Percentiles rank a stretch among this genome's conserved stretches.
phyloP scores from a whole-genome alignment of 92 coral and sea anemone species.

The Muricea muricata region DNA sequence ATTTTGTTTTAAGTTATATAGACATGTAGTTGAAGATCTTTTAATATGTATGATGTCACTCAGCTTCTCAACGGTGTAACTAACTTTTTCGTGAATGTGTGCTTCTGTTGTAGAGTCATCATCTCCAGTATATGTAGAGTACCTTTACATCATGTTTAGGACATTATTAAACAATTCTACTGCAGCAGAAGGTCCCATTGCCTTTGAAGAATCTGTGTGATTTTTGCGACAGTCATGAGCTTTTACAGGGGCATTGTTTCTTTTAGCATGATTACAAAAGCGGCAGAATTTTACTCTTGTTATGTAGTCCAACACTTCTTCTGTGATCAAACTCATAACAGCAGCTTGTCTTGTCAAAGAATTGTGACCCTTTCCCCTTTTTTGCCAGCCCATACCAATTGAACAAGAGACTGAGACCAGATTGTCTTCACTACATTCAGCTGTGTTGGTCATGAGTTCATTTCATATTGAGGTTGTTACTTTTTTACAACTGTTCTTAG shows the following conservation, averaged over 20 bases:
- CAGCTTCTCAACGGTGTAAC: slow-evolving; percentile 35
- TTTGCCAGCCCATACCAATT: slow-evolving; percentile 16
- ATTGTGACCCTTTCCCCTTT: slow-evolving; percentile 13
- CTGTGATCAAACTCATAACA: slow-evolving; percentile 7
- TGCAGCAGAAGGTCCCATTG: slow-evolving; percentile 49
- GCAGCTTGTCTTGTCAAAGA: neutral
- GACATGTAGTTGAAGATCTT: slow-evolving; percentile 46
- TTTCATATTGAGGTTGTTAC: slow-evolving; percentile 28
- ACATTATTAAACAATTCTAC: neutral
- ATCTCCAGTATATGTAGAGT: slow-evolving; percentile 42
- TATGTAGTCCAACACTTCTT: neutral
- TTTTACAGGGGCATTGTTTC: slow-evolving; percentile 22
- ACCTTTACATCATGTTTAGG: slow-evolving; percentile 24
- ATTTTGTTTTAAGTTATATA: slow-evolving; percentile 39
- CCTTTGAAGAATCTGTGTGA: neutral
- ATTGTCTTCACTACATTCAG: slow-evolving; percentile 47
- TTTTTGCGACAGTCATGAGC: slow-evolving; percentile 36
- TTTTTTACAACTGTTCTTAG: slow-evolving; percentile 53
- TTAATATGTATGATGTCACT: slow-evolving; percentile 49
- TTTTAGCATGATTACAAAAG: slow-evolving; percentile 13
- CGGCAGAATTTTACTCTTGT: slow-evolving; percentile 6
- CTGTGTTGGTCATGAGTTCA: slow-evolving; percentile 35
- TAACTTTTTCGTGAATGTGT: slow-evolving; percentile 29
- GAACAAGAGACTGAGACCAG: slow-evolving; percentile 22
- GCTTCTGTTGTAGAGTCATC: slow-evolving; percentile 52